Percentiles rank a stretch among this genome's conserved stretches.
These are phyloP conservation scores for Luehdorfia chinensis DNA, from an alignment of 1,140 invertebrate species.

Conservation along the genomic window DNA sequence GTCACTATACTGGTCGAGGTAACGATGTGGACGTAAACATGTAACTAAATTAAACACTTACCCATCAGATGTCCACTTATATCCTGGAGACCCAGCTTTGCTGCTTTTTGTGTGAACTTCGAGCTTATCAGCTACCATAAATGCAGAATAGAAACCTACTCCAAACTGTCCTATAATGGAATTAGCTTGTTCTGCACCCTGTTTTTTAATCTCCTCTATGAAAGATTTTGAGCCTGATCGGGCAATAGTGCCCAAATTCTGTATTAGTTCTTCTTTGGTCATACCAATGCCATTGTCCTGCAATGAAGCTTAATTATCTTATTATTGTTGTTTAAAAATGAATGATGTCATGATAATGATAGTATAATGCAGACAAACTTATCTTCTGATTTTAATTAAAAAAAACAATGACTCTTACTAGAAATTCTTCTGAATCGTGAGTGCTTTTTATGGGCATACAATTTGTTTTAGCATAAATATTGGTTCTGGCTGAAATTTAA, in stretches of 20 bases:
- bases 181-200: constrained; percentile 80
- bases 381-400: too few relatives aligned
- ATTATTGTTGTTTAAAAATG: too few relatives aligned
- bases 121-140: constrained; percentile 97
- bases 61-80: constrained; percentile 94
- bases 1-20: too few relatives aligned
- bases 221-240: constrained; percentile 97
- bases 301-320: too few relatives aligned
- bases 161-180: constrained; percentile 98
- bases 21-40: too few relatives aligned
- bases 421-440: too few relatives aligned
- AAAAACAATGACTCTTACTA: too few relatives aligned
- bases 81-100: constrained; percentile 81
- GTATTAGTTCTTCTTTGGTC: constrained; percentile 93
- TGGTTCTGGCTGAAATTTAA: too few relatives aligned
- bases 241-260: constrained; percentile 96
- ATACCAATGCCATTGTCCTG: constrained; percentile 96
- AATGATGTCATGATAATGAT: too few relatives aligned
- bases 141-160: constrained; percentile 98
- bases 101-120: constrained; percentile 90
- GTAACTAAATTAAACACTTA: constrained; percentile 65
- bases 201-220: constrained; percentile 88
- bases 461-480: too few relatives aligned
- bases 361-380: too few relatives aligned
- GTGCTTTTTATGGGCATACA: too few relatives aligned